Percentiles rank a stretch among this genome's conserved stretches.
These are phyloP conservation scores for Falco punctatus DNA, from an alignment of 2,113 vertebrate species.

Conservation along the genomic window DNA sequence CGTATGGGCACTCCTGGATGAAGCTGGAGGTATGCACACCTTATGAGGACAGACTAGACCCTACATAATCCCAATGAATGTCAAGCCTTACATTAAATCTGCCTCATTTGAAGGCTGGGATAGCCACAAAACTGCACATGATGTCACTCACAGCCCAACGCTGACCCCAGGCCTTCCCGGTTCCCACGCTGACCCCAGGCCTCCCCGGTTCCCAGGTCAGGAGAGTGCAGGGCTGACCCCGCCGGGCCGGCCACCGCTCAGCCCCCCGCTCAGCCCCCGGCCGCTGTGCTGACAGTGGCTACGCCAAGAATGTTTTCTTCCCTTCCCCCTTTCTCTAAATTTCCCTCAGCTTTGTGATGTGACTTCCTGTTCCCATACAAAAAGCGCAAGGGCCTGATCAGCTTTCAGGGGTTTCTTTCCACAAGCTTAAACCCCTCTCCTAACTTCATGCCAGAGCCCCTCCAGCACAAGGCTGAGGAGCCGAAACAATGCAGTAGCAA, in stretches of 20 bases:
- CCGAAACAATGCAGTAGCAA: accelerated
- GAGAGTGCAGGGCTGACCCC: neutral
- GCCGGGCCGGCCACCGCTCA: neutral
- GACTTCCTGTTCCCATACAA: slow-evolving; percentile 52
- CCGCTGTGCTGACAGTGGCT: neutral
- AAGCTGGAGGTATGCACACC: accelerated
- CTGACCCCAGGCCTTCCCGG: neutral
- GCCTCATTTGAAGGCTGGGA: neutral
- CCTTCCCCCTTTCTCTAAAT: slow-evolving; percentile 47
- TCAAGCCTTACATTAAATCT: neutral
- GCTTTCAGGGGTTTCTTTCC: neutral
- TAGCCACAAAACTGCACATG: neutral
- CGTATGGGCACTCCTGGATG: accelerated
- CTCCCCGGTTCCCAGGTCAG: neutral
- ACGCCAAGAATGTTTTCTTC: neutral
- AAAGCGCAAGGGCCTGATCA: neutral
- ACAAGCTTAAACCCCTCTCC: neutral
- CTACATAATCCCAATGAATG: neutral
- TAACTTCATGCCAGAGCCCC: neutral
- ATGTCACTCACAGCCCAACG: neutral
- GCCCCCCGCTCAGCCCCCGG: neutral
- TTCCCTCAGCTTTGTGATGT: slow-evolving; percentile 1
- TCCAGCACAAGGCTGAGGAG: neutral
- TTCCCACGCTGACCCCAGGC: neutral
- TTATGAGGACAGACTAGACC: neutral